Evolutionary conservation across 2,113 vertebrate genomes (phyloP).

Genomic region (Sturnira hondurensis): DNA sequence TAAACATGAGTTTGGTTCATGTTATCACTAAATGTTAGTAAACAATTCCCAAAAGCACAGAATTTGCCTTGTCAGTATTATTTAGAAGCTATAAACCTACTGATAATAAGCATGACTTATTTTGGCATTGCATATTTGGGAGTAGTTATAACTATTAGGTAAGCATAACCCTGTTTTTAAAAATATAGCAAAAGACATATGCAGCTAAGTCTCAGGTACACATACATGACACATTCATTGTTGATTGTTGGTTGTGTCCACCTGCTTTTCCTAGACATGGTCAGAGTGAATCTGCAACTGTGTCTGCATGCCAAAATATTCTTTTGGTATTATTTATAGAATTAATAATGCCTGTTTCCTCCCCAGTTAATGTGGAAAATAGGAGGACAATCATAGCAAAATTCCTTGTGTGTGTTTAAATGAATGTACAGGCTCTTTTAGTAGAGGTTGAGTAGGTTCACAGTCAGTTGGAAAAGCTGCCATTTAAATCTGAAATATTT

Average conservation of each 20-base stretch:
- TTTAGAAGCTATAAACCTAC: neutral
- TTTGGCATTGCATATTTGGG: conserved; percentile 11
- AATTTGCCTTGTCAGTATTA: neutral
- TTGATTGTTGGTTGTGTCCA: neutral
- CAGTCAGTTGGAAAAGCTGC: neutral
- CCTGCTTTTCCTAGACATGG: neutral
- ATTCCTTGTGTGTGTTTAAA: conserved; percentile 3
- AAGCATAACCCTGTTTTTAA: neutral
- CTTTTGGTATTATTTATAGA: neutral
- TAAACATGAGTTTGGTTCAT: conserved; percentile 1
- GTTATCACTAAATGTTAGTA: neutral
- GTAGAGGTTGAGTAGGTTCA: neutral
- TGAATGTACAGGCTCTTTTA: neutral
- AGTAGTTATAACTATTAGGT: neutral
- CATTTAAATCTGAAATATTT: conserved; percentile 2
- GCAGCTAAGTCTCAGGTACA: neutral
- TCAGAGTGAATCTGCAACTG: neutral
- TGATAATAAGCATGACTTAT: neutral
- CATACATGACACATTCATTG: neutral
- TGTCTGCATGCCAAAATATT: neutral
- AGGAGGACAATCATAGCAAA: neutral
- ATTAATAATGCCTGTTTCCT: neutral
- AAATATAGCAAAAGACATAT: neutral
- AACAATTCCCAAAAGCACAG: neutral
- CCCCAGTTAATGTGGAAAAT: neutral